Conservation (phyloP, 2,888 invertebrate genomes). For the Disparrhopalites patrizii region DNA sequence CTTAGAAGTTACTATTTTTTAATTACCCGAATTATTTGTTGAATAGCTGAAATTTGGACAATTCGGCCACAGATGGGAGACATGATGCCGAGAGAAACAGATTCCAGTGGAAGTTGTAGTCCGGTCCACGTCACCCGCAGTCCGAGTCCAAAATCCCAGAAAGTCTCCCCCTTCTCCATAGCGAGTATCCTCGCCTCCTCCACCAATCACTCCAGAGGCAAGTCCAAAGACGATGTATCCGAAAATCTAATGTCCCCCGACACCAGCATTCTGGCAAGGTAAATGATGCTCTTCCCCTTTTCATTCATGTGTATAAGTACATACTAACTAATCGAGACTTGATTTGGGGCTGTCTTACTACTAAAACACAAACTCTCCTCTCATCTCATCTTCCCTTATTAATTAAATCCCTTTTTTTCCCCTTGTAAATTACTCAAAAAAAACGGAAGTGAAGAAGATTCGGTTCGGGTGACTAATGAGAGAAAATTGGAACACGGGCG, state of each 20-base stretch:
- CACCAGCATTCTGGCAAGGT: constrained; percentile 48
- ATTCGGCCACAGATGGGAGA: constrained; percentile 1
- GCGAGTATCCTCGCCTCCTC: constrained; percentile 48
- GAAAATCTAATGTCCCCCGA: constrained; percentile 46
- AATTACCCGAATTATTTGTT: too few species aligned
- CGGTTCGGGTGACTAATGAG: too few species aligned
- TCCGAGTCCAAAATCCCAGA: constrained; percentile 47
- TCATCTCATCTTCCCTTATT: too few species aligned
- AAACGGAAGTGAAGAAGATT: too few species aligned
- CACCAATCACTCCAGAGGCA: constrained; percentile 37
- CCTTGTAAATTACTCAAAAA: too few species aligned
- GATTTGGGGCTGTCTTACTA: too few species aligned
- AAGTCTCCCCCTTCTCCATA: constrained; percentile 48
- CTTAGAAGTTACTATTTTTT: too few species aligned
- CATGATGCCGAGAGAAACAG: constrained; percentile 46
- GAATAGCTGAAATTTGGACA: neutral
- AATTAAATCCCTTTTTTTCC: too few species aligned
- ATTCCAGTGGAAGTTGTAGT: constrained; percentile 47
- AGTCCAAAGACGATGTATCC: constrained; percentile 37
- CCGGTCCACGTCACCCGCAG: constrained; percentile 48
- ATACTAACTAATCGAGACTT: too few species aligned
- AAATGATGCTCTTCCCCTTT: constrained; percentile 16
- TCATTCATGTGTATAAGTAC: too few species aligned
- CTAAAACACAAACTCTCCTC: too few species aligned
- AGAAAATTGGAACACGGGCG: too few species aligned